Base-by-base conservation (phyloP, 1,140 invertebrate species). In the Hetaerina americana region DNA sequence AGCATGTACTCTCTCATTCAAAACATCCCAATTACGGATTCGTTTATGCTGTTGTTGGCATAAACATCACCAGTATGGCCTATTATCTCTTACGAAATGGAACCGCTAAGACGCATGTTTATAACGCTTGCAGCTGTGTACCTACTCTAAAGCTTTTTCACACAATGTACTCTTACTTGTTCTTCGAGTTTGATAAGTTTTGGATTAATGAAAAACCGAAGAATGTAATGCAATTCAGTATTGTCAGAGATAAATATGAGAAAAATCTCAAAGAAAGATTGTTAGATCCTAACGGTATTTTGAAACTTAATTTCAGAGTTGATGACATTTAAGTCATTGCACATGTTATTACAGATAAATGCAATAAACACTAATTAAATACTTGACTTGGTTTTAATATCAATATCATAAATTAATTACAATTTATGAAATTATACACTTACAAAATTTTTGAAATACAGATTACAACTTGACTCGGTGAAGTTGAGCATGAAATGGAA, bases 211-310 rank as follows among this genome's bases (percentile, higher is more conserved):
- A 93, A 27, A 94, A 95, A 77, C 95, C 95, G 0, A 87, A 86
- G 73, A 92, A 95, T 81, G 93, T 98, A 72, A 98, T 98, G 95
- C 93, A 97, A 79, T 98, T 98, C 80, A 91, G 91, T 24, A 85
- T 85, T 29, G 91, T 97, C 71, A 89, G 90, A 79, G 88, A 92
- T 75, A 90, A 89, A 76, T 98, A 96, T 83, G 92, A 95, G 79
- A 86, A 85, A 71, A 85, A 84, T 74, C 86, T 94, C 66, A 85
- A 87, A 77, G 77, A 79, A 70, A 82, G 84, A 72, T 81, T 93
- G 70, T 78, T 85, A 22, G 86, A 92, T 78, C 85, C 86, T 66
- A 84, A 82, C 24, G 85, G 86, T 68, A 82, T 87, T 57, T 90
- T 92, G 80, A 88, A 87, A 82, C 87, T 92, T 79, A 90, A 91